Conservation (phyloP, 1,140 invertebrate genomes). For the Panagrolaimus sp. region DNA sequence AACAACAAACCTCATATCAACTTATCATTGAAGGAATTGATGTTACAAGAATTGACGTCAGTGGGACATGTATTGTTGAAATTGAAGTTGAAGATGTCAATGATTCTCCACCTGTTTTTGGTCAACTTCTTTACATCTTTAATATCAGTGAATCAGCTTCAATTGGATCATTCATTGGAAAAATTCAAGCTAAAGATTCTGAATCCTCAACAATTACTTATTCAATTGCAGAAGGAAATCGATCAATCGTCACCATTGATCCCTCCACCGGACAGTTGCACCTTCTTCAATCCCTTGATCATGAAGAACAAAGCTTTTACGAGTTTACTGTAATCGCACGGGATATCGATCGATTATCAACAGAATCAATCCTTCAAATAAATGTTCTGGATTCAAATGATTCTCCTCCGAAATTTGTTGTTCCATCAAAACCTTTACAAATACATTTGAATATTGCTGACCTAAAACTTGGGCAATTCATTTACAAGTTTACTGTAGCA, state of each 20-base stretch:
- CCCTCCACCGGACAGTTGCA: slow-evolving; percentile 29
- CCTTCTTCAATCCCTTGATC: slow-evolving; percentile 28
- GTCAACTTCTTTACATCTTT: slow-evolving; percentile 83
- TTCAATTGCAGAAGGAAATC: slow-evolving; percentile 74
- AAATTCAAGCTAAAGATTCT: slow-evolving; percentile 80
- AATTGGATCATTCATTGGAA: slow-evolving; percentile 77
- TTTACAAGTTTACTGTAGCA: slow-evolving; percentile 45
- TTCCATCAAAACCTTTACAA: slow-evolving; percentile 4
- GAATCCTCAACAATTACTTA: slow-evolving; percentile 63
- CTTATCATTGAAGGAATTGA: slow-evolving; percentile 77
- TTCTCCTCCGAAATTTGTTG: slow-evolving; percentile 47
- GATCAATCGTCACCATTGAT: slow-evolving; percentile 32
- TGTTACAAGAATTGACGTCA: slow-evolving; percentile 70
- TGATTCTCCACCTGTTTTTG: slow-evolving; percentile 85
- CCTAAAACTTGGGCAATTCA: slow-evolving; percentile 37
- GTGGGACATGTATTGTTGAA: slow-evolving; percentile 70
- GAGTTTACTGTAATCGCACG: slow-evolving; percentile 35
- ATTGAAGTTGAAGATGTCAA: slow-evolving; percentile 79
- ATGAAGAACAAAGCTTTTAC: slow-evolving; percentile 23
- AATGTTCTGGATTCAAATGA: slow-evolving; percentile 60
- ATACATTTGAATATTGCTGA: slow-evolving; percentile 8
- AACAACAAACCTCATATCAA: slow-evolving; percentile 71
- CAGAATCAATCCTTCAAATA: slow-evolving; percentile 51
- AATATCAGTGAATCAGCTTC: slow-evolving; percentile 85
- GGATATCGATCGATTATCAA: slow-evolving; percentile 25